phyloP scores from a whole-genome alignment of 2,888 invertebrate species.

The Holacanthella duospinosa region DNA sequence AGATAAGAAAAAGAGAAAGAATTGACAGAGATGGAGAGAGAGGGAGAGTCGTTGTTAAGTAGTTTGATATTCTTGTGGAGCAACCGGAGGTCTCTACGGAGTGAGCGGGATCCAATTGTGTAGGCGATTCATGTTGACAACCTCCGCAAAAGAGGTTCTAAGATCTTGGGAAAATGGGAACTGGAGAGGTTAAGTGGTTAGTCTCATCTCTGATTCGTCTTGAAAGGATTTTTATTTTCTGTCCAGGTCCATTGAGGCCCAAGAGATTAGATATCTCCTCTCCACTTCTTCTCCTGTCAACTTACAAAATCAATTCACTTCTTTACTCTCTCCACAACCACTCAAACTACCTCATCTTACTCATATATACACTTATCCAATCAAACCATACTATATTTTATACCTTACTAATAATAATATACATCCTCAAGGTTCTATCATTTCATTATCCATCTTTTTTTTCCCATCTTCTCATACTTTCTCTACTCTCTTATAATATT shows the following conservation, averaged over 20 bases:
- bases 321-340: background rate
- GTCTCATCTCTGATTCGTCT: slow-evolving; percentile 26
- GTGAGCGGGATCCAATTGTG: slow-evolving; percentile 1
- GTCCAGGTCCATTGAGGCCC: slow-evolving; percentile 11
- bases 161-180: slow-evolving; percentile 18
- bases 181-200: slow-evolving; percentile 26
- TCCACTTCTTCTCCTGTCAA: slow-evolving; percentile 16
- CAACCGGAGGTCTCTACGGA: background rate
- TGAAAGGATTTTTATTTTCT: slow-evolving; percentile 15
- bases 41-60: background rate
- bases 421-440: no score
- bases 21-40: no score
- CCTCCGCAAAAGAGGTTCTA: no score
- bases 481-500: background rate
- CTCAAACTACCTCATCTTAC: no score
- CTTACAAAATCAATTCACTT: slow-evolving; percentile 19
- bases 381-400: no score
- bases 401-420: no score
- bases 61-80: background rate
- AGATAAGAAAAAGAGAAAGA: slow-evolving; percentile 1
- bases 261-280: slow-evolving; percentile 21
- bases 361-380: no score
- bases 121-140: slow-evolving; percentile 7
- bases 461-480: background rate
- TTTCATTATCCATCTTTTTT: slow-evolving; percentile 5